Conservation (phyloP, 2,113 vertebrate genomes). For the Rhinichthys klamathensis region DNA sequence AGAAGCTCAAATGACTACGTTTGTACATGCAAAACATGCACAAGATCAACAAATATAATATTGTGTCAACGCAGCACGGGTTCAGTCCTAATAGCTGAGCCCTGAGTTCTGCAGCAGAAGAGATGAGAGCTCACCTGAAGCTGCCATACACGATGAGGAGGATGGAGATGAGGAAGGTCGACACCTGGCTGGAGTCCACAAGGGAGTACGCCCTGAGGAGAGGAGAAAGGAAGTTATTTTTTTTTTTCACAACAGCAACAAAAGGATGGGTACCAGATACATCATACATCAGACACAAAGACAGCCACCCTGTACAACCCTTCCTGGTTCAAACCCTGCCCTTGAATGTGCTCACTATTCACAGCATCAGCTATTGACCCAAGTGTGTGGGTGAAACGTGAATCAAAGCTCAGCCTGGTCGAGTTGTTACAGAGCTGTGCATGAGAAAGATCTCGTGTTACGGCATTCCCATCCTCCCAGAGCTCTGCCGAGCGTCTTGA, state of each 20-base stretch:
- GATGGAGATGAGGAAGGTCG: slow-evolving; percentile 94
- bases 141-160: slow-evolving; percentile 83
- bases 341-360: too few relatives aligned
- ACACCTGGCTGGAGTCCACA: slow-evolving; percentile 99
- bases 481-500: background rate
- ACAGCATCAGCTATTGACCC: background rate
- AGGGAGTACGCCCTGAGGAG: slow-evolving; percentile 94
- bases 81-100: too few relatives aligned
- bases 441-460: slow-evolving; percentile 17
- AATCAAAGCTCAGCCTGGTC: background rate
- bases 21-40: background rate
- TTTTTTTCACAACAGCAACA: background rate
- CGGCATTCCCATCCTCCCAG: background rate
- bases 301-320: background rate
- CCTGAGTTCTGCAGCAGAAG: background rate
- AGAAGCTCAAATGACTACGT: background rate
- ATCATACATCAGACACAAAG: background rate
- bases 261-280: background rate
- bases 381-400: background rate
- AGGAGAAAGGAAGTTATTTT: background rate
- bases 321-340: background rate
- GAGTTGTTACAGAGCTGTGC: background rate
- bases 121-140: slow-evolving; percentile 74
- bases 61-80: background rate
- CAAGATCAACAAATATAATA: background rate